These are phyloP conservation scores for Pipistrellus pygmaeus DNA, from an alignment of 2,797 vertebrate genomes.

Conservation along the genomic window DNA sequence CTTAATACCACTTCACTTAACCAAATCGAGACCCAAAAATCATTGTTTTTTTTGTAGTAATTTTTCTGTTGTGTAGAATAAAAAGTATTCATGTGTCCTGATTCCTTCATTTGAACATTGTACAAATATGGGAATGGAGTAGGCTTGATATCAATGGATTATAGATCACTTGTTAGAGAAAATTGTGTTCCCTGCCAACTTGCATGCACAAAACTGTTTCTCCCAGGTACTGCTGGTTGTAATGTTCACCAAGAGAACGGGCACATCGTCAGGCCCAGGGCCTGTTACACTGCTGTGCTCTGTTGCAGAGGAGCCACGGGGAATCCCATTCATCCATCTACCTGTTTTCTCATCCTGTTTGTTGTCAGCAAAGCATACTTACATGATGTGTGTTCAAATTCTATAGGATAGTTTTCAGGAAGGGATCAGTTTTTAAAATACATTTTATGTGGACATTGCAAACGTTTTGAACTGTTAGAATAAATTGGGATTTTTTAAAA, in stretches of 20 bases:
- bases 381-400: background rate
- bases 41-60: background rate
- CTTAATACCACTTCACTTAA: background rate
- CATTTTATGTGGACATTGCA: background rate
- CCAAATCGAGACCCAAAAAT: background rate
- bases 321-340: rapidly evolving
- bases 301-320: rapidly evolving
- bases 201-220: background rate
- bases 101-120: background rate
- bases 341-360: background rate
- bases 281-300: rapidly evolving
- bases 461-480: background rate
- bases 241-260: background rate
- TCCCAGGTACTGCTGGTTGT: background rate
- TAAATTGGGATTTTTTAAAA: background rate
- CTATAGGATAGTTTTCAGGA: background rate
- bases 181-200: background rate
- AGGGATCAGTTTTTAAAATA: background rate
- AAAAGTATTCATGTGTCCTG: background rate
- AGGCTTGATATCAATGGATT: background rate
- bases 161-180: background rate
- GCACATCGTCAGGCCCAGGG: background rate
- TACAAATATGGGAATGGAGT: too few species aligned
- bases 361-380: background rate
- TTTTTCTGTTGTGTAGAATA: background rate